Conservation (phyloP, 2,113 vertebrate genomes). For the Eira barbara region DNA sequence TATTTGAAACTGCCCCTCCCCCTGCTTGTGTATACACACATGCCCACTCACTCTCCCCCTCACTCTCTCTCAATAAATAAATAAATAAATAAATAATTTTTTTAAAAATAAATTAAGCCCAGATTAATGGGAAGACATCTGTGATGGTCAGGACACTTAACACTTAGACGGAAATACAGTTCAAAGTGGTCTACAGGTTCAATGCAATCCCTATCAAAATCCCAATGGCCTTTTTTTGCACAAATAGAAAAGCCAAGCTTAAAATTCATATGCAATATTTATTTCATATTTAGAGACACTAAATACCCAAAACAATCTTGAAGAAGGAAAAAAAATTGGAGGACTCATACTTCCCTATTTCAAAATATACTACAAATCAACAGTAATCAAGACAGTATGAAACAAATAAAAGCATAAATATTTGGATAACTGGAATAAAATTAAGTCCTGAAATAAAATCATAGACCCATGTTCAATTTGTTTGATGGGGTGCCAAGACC, state of each 20-base stretch:
- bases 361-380: neutral
- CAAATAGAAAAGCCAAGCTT: neutral
- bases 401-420: neutral
- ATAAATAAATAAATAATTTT: neutral
- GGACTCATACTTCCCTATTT: neutral
- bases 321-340: neutral
- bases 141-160: neutral
- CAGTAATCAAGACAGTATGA: neutral
- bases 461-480: neutral
- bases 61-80: neutral
- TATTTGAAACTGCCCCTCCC: neutral
- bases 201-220: neutral
- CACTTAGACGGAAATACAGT: neutral
- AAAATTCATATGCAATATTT: neutral
- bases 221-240: neutral
- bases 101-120: neutral
- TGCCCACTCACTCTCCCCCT: too few relatives aligned
- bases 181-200: neutral
- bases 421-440: neutral
- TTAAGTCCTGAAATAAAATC: neutral
- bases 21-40: neutral
- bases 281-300: neutral
- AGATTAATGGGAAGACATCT: neutral
- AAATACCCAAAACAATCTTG: neutral
- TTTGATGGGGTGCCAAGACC: neutral